Percentiles rank a stretch among this genome's conserved stretches.
phyloP scores from a whole-genome alignment of 2,113 vertebrate genomes.

The Tinamus guttatus region DNA sequence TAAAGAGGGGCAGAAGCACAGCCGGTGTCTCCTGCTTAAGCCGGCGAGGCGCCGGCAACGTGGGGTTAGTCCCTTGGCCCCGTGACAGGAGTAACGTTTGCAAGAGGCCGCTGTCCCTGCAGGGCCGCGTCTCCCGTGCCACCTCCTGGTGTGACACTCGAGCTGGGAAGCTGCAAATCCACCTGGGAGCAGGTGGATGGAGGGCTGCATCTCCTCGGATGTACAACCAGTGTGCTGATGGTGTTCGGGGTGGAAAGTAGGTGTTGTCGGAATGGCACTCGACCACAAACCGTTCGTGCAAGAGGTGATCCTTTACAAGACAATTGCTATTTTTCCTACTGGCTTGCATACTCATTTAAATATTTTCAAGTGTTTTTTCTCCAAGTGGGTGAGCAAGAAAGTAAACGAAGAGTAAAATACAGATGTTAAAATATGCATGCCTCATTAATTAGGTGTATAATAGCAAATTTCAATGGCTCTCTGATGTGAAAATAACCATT shows the following conservation, averaged over 20 bases:
- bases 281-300: neutral
- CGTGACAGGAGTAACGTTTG: neutral
- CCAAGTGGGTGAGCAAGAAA: constrained; percentile 28
- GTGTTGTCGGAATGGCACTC: neutral
- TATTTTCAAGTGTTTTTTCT: neutral
- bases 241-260: neutral
- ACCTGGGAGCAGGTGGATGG: neutral
- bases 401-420: constrained; percentile 62
- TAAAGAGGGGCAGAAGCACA: neutral
- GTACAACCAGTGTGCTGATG: neutral
- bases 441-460: constrained; percentile 58
- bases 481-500: constrained; percentile 30
- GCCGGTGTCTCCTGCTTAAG: neutral
- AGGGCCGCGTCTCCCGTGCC: neutral
- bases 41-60: neutral
- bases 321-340: neutral
- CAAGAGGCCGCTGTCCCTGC: neutral
- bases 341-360: constrained; percentile 6
- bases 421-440: constrained; percentile 62
- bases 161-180: neutral
- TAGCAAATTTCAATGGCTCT: constrained; percentile 3
- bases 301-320: neutral
- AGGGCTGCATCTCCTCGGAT: neutral
- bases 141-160: neutral
- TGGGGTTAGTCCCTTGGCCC: neutral